Base-by-base conservation (phyloP, 2,888 invertebrate genomes). In the Epinotia bilunana region DNA sequence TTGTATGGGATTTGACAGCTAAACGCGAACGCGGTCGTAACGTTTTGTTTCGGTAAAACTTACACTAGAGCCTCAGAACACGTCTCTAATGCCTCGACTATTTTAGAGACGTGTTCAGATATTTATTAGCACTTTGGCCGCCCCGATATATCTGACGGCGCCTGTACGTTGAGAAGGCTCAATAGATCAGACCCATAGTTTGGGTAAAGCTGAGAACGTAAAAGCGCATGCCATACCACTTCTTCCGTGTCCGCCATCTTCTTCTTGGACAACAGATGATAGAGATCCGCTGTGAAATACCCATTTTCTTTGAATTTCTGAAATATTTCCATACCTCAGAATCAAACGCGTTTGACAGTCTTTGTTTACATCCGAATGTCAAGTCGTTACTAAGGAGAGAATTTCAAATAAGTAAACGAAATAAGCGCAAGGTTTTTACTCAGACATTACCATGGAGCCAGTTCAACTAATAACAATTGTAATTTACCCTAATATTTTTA, bases 231-330 rank as follows among this genome's bases (percentile, higher is more conserved):
- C 33, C 78, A 77, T 81, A 93, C 93, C 88, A 89, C 87, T 78
- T 88, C 87, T 20, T 86, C 77, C 1, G 82, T 23, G 72, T 87
- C 80, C 73, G 82, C 80, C 78, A 88, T 68, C 79, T 87, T 90
- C 82, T 91, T 93, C 74, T 88, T 87, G 58, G 87, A 83, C 77
- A 94, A 85, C 78, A 94, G 85, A 79, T 91, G 89, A 78, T 91
- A 93, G 64, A 94, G 80, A 57, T 92, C 88, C 11, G 91, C 83
- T 55, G 91, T 90, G 79, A 91, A 93, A 84, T 90, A 93, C 6
- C 94, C 94, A 90, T 92, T 89, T 84, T 90, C 83, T 82, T 90
- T 91, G 81, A 89, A 94, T 76, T 88, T 87, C 3, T 88, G 83
- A 79, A 93, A 85, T 86, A 94, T 86, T 78, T 94, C 93, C 92